Evolutionary conservation across 2,113 vertebrate genomes (phyloP), one percentile per base, ranked within the genome.

Genomic region (Pipra filicauda): DNA sequence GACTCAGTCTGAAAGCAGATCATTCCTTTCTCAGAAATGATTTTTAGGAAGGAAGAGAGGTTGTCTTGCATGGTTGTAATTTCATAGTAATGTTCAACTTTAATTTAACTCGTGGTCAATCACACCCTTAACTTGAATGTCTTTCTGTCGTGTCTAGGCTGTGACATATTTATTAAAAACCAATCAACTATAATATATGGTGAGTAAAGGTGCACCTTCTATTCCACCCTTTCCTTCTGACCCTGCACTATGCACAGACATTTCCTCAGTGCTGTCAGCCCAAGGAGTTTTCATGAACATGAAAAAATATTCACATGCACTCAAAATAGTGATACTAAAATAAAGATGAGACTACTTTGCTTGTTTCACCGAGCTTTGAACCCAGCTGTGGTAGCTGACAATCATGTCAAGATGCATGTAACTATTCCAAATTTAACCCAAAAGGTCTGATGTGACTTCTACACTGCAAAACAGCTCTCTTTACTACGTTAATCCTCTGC

Each of bases 281-380:
- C 51, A 33, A 67, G 43, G 33, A 88, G 39, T 67, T 96, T 62
- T 66, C 59, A 52, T 12, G 58, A 85, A 52, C 48, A 31, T 24
- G 23, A 80, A 11, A 27, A 90, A 93, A 77, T 55, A 43, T 41
- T 77, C 69, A 46, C 51, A 59, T 23, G 39, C 43, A 71, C 24
- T 37, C 52, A 93, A 77, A 91, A 71, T 8, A 79, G 62, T 23
- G 71, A 62, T 15, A 62, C n/a, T 89, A 67, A 95, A 93, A 91
- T 79, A 95, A 91, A 87, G 18, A 94, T 72, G 62, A 78, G 74
- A 81, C 4, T n/a, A 10, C 28, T 89, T 89, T 57, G 19, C 37
- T 57, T 82, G 69, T 81, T 93, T 87, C 84, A 85, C 55, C 0
- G 5, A 91, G 85, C 64, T 88, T 66, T 95, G 90, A 96, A 82